Evolutionary conservation across 1,140 invertebrate genomes (phyloP).

Genomic region (Tribolium madens): DNA sequence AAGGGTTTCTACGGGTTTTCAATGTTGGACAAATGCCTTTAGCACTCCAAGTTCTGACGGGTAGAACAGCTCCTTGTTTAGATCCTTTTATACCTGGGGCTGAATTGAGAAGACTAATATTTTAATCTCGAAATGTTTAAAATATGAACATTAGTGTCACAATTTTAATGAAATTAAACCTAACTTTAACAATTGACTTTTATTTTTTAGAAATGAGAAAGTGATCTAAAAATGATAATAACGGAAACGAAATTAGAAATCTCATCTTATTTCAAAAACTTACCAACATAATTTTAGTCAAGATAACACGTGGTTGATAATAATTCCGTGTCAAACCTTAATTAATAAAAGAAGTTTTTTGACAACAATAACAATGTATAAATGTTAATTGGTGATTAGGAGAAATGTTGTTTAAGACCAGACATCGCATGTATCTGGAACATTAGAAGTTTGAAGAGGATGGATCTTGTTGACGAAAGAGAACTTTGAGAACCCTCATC

Average conservation of each 20-base stretch:
- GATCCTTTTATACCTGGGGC: neutral
- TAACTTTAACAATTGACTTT: no score
- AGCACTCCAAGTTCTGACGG: neutral
- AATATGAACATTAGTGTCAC: no score
- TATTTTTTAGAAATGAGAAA: no score
- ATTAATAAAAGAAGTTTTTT: neutral
- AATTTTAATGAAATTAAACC: no score
- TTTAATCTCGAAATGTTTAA: neutral
- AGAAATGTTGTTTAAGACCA: neutral
- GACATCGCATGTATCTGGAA: neutral
- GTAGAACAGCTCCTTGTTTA: neutral
- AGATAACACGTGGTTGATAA: neutral
- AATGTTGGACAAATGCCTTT: constrained; percentile 9
- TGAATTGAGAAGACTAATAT: neutral
- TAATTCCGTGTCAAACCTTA: neutral
- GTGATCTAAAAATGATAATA: no score
- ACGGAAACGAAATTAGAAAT: no score
- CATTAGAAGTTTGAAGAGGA: constrained; percentile 34
- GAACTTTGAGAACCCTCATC: constrained; percentile 37
- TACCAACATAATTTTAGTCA: no score
- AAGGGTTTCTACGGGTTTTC: constrained; percentile 9
- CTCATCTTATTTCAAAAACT: no score
- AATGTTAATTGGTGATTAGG: neutral
- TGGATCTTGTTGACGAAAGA: constrained; percentile 14
- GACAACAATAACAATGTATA: neutral